Percentiles rank a stretch among this genome's conserved stretches.
These are phyloP conservation scores for Cremastinae sp. DNA, from an alignment of 2,888 invertebrate species.

Conservation along the genomic window DNA sequence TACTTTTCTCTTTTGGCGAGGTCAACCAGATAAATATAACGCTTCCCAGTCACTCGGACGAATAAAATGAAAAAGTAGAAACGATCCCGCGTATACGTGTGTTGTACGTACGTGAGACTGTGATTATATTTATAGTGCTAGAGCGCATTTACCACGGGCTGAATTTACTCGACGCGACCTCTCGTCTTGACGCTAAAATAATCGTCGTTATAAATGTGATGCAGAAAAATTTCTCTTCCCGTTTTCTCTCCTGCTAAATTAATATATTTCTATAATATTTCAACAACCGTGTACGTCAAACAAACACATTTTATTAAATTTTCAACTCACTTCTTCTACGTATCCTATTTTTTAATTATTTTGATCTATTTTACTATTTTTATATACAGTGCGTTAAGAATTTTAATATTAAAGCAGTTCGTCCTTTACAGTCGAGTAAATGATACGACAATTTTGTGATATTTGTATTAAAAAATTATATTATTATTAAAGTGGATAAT, in stretches of 20 bases:
- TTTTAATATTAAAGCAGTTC: no score
- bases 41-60: constrained; percentile 24
- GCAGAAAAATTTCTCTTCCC: constrained; percentile 36
- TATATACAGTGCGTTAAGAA: no score
- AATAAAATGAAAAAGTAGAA: constrained; percentile 39
- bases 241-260: constrained; percentile 11
- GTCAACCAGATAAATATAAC: constrained; percentile 48
- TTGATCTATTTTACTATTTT: no score
- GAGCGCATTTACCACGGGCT: constrained; percentile 10
- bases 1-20: constrained; percentile 23
- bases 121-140: neutral
- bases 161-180: constrained; percentile 40
- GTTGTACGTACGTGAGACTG: neutral
- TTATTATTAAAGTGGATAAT: no score
- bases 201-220: constrained; percentile 50
- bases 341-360: no score
- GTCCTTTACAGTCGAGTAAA: no score
- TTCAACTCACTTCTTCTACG: no score
- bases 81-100: constrained; percentile 21
- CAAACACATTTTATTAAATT: no score
- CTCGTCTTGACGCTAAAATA: constrained; percentile 46
- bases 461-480: no score
- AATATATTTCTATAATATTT: constrained; percentile 9
- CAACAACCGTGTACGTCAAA: constrained; percentile 28
- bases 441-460: no score